These are phyloP conservation scores for Acinonyx jubatus DNA, from an alignment of 2,113 vertebrate genomes.

Conservation along the genomic window DNA sequence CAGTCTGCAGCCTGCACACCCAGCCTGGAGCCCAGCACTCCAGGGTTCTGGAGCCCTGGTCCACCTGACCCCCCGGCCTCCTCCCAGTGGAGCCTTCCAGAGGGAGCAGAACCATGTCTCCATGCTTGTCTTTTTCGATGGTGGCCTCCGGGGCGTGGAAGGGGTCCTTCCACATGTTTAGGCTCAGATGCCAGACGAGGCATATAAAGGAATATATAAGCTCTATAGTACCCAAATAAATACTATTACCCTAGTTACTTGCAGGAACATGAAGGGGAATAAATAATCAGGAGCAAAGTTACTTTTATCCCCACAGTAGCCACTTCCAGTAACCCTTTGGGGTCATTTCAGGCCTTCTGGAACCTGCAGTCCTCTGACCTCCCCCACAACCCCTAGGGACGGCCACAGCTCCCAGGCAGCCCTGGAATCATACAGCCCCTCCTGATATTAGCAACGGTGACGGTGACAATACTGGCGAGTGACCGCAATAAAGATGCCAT, in stretches of 20 bases:
- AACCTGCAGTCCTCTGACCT: neutral
- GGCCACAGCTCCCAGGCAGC: neutral
- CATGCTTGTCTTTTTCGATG: neutral
- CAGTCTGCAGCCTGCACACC: too few species aligned
- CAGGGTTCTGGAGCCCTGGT: neutral
- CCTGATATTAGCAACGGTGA: fast-evolving
- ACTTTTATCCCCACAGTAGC: neutral
- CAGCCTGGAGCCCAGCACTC: fast-evolving
- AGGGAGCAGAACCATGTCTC: neutral
- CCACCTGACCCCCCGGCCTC: neutral
- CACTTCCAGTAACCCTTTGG: neutral
- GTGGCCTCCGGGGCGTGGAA: neutral
- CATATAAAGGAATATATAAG: too few species aligned
- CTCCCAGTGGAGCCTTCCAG: neutral
- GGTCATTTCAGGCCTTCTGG: neutral
- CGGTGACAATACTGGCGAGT: too few species aligned
- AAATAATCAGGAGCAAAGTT: neutral
- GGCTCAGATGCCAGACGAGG: neutral
- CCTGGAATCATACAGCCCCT: fast-evolving
- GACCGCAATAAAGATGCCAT: neutral
- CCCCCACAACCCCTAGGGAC: too few species aligned
- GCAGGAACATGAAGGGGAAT: neutral
- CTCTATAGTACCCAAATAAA: too few species aligned
- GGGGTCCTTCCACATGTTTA: neutral
- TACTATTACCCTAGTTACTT: neutral